Conservation (phyloP, 2,888 invertebrate species). For the Dendrolimus houi region DNA sequence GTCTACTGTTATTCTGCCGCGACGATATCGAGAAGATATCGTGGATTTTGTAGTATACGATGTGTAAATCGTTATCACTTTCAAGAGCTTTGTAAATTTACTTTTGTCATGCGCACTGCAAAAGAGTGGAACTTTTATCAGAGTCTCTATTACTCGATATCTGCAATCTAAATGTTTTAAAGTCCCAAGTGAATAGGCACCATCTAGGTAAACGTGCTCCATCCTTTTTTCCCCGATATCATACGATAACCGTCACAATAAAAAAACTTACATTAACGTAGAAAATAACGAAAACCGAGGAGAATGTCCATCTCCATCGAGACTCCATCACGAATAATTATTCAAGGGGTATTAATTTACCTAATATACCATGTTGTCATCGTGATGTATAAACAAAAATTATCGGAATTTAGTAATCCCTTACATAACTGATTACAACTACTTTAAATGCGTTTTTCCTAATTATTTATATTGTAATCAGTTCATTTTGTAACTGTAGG, state of each 20-base stretch:
- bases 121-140: too few relatives aligned
- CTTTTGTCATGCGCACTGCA: too few relatives aligned
- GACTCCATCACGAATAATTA: conserved; percentile 41
- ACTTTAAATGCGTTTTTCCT: conserved; percentile 8
- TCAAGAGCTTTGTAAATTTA: too few relatives aligned
- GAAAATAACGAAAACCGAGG: conserved; percentile 24
- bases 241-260: neutral
- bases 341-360: conserved; percentile 30
- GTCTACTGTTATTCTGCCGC: too few relatives aligned
- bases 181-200: neutral
- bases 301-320: conserved; percentile 29
- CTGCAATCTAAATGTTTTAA: too few relatives aligned
- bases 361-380: conserved; percentile 37
- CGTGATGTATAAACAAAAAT: conserved; percentile 22
- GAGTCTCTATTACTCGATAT: too few relatives aligned
- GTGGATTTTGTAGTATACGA: too few relatives aligned
- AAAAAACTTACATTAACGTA: conserved; percentile 31
- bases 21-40: too few relatives aligned
- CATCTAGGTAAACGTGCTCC: neutral
- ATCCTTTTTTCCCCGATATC: neutral
- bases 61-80: too few relatives aligned
- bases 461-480: neutral
- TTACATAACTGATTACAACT: conserved; percentile 33
- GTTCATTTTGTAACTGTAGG: too few relatives aligned
- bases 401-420: conserved; percentile 35